Evolutionary conservation across 2,888 invertebrate genomes (phyloP).

Genomic region (Phengaris arion): DNA sequence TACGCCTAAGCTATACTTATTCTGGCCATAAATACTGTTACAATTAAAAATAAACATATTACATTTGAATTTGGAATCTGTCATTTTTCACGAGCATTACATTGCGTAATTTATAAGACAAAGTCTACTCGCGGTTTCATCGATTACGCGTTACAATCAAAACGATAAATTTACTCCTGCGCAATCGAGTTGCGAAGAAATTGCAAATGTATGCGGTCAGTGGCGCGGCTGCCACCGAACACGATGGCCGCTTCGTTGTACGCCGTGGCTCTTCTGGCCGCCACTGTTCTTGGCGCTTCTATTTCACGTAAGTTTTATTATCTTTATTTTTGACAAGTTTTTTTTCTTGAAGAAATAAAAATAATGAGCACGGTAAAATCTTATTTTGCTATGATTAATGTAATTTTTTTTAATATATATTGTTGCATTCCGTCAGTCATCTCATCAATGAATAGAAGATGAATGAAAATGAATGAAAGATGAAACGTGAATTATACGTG

Average conservation of each 20-base stretch:
- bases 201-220: constrained; percentile 61
- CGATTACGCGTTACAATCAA: constrained; percentile 18
- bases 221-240: constrained; percentile 62
- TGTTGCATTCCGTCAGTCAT: neutral
- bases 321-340: neutral
- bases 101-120: constrained; percentile 26
- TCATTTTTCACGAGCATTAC: neutral
- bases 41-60: no score
- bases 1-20: neutral
- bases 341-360: neutral
- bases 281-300: constrained; percentile 67
- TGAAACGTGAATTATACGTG: no score
- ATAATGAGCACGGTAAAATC: no score
- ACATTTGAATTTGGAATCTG: no score
- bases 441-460: neutral
- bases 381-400: no score
- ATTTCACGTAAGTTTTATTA: constrained; percentile 63
- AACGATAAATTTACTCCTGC: constrained; percentile 42
- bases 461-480: no score
- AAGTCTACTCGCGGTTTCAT: neutral
- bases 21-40: no score
- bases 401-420: neutral
- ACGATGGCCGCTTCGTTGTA: constrained; percentile 69
- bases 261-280: constrained; percentile 61
- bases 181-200: constrained; percentile 62